Percentiles rank a stretch among this genome's conserved stretches.
Evolutionary conservation across 2,113 vertebrate genomes (phyloP).

Genomic region (Dermatemys mawii): DNA sequence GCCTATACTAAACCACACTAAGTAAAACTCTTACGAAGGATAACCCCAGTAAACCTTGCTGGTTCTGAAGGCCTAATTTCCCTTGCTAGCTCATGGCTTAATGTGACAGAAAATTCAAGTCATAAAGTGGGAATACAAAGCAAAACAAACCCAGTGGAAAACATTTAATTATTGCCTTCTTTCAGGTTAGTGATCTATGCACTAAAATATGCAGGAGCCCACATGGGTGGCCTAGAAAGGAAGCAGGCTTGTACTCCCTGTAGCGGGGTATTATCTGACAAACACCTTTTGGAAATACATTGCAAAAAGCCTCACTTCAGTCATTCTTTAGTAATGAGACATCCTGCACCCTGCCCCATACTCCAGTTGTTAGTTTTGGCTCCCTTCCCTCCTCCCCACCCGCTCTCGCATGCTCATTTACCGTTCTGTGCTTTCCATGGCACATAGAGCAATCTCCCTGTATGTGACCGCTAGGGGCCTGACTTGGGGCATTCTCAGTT

Average conservation of each 20-base stretch:
- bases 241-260: background rate
- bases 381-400: background rate
- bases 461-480: background rate
- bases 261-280: background rate
- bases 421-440: background rate
- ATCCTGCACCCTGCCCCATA: background rate
- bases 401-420: background rate
- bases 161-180: background rate
- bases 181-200: background rate
- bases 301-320: conserved; percentile 6
- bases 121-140: background rate
- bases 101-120: background rate
- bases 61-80: background rate
- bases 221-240: background rate
- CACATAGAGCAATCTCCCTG: background rate
- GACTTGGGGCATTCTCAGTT: background rate
- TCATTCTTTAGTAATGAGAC: background rate
- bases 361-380: background rate
- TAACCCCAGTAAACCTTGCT: background rate
- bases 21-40: background rate
- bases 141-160: background rate
- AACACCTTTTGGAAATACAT: background rate
- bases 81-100: background rate
- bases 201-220: background rate
- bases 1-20: fast-evolving